Conservation (phyloP, 2,113 vertebrate genomes). For the Apteryx owenii region DNA sequence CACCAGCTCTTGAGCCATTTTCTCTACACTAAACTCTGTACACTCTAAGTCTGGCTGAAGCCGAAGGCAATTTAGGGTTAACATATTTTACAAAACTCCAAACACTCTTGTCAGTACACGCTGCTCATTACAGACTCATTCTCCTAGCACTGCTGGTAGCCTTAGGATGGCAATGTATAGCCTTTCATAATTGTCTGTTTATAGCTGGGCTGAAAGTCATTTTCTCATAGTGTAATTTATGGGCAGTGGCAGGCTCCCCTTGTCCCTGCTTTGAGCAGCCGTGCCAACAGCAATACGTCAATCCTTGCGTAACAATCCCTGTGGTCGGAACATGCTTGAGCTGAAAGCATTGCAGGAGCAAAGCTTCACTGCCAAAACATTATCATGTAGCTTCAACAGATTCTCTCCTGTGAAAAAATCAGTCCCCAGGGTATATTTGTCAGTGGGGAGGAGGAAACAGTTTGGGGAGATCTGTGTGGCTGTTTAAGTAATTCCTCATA, state of each 20-base stretch:
- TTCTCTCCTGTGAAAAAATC: not conserved
- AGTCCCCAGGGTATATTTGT: not conserved
- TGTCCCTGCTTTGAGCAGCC: not conserved
- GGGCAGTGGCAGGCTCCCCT: not conserved
- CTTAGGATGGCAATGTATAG: not conserved
- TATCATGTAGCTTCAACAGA: not conserved
- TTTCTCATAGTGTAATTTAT: slow-evolving; percentile 38
- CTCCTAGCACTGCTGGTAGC: not conserved
- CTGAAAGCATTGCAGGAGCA: not conserved
- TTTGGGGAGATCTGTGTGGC: not conserved
- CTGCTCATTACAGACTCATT: not conserved
- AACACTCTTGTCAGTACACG: not conserved
- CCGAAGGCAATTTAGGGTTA: not conserved
- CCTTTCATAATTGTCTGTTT: slow-evolving; percentile 14
- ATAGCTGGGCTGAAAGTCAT: not conserved
- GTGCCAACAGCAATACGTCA: not conserved
- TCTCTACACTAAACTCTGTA: not conserved
- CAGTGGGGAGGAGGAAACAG: not conserved
- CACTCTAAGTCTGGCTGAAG: not conserved
- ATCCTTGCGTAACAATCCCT: not conserved
- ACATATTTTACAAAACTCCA: not conserved
- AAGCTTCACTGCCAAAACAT: not conserved
- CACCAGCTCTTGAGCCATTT: not conserved
- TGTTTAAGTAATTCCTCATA: not conserved
- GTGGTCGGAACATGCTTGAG: not conserved